These are phyloP conservation scores for Mamestra brassicae DNA, from an alignment of 2,888 invertebrate genomes.

Conservation along the genomic window DNA sequence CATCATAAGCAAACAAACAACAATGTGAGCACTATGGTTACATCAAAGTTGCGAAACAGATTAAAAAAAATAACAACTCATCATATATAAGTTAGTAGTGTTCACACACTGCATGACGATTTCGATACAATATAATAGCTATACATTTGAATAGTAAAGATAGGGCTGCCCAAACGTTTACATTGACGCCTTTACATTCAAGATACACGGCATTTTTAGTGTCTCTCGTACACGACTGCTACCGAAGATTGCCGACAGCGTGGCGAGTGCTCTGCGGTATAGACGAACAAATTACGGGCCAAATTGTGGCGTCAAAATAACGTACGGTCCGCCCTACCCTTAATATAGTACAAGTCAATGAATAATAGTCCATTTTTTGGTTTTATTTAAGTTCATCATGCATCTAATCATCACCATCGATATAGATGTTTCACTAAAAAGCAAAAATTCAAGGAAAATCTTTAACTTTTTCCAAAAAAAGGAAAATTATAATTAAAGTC, in stretches of 20 bases:
- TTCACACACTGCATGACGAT: not conserved
- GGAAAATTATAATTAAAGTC: not conserved
- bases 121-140: not conserved
- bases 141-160: not conserved
- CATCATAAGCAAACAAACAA: not conserved
- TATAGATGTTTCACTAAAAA: not conserved
- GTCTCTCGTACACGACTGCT: no score
- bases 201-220: no score
- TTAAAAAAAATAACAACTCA: not conserved
- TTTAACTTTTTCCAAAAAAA: not conserved
- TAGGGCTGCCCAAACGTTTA: not conserved
- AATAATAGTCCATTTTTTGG: not conserved
- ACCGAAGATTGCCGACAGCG: no score
- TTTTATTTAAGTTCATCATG: not conserved
- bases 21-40: not conserved
- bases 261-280: no score
- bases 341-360: no score
- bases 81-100: not conserved
- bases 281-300: no score
- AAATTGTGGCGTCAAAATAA: no score
- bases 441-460: not conserved
- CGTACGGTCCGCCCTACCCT: no score
- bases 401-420: not conserved
- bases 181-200: not conserved
- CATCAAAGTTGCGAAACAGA: conserved; percentile 24